Percentiles rank a stretch among this genome's conserved stretches.
phyloP scores from a whole-genome alignment of 1,140 invertebrate genomes.

The Polypedilum pembai region DNA sequence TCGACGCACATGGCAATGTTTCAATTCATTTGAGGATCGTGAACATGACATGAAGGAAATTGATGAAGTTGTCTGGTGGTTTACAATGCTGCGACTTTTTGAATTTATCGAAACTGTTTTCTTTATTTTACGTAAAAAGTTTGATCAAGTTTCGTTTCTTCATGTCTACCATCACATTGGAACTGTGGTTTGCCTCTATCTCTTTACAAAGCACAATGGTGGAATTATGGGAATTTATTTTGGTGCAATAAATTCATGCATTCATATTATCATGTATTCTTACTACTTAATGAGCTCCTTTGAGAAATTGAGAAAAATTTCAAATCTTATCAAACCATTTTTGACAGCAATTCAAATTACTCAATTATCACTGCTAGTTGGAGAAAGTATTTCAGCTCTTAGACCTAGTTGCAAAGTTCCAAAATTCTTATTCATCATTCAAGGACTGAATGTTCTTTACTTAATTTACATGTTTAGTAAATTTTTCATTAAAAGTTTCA shows the following conservation, averaged over 20 bases:
- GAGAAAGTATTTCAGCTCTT: not conserved
- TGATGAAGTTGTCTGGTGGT: slow-evolving; percentile 56
- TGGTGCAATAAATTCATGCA: slow-evolving; percentile 47
- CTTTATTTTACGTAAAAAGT: slow-evolving; percentile 79
- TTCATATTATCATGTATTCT: slow-evolving; percentile 58
- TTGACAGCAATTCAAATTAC: not conserved
- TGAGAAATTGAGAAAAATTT: not conserved
- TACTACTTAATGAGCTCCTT: slow-evolving; percentile 62
- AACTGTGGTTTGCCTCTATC: slow-evolving; percentile 60
- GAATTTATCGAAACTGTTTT: slow-evolving; percentile 72
- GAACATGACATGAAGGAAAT: not conserved
- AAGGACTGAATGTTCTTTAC: not conserved
- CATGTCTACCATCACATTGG: slow-evolving; percentile 83
- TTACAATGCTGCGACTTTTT: slow-evolving; percentile 57
- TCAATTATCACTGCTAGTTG: not conserved
- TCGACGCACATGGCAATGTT: not conserved
- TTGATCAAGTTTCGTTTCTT: slow-evolving; percentile 73
- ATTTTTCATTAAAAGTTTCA: slow-evolving; percentile 30
- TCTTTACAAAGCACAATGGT: slow-evolving; percentile 52
- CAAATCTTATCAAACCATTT: not conserved
- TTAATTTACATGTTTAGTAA: slow-evolving; percentile 27
- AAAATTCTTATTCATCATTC: not conserved
- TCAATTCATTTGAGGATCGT: not conserved
- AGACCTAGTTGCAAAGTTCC: not conserved
- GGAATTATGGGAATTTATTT: not conserved